A percentile compares a stretch with the other conserved stretches of the same genome.
Evolutionary conservation across 1,140 invertebrate species (phyloP).

Genomic region (Brachionus manjavacas): DNA sequence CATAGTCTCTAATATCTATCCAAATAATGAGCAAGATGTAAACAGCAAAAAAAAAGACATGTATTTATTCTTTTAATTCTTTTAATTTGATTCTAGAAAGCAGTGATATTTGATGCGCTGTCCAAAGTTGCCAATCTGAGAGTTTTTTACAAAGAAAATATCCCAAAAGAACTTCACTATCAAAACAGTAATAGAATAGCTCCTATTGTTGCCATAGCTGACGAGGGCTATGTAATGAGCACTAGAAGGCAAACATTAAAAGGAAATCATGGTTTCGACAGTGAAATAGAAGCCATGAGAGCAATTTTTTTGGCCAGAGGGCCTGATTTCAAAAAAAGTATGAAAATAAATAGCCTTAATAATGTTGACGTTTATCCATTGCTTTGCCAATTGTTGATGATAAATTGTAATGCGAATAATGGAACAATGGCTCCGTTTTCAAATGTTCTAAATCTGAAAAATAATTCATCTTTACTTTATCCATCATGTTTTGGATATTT

Average conservation of each 20-base stretch:
- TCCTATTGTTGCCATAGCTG: conserved; percentile 33
- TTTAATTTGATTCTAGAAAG: conserved; percentile 54
- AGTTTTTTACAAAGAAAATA: conserved; percentile 62
- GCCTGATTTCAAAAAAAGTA: neutral
- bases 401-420: conserved; percentile 28
- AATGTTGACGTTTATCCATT: conserved; percentile 42
- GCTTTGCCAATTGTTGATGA: neutral
- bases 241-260: neutral
- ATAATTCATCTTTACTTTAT: neutral
- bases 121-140: conserved; percentile 58
- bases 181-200: conserved; percentile 30
- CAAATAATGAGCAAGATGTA: neutral
- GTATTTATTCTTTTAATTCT: neutral
- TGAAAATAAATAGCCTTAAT: neutral
- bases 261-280: conserved; percentile 58
- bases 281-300: conserved; percentile 61
- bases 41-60: neutral
- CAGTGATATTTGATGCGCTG: conserved; percentile 61
- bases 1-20: conserved; percentile 33
- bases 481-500: neutral
- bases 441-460: neutral
- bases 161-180: conserved; percentile 62
- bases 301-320: conserved; percentile 47
- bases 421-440: neutral
- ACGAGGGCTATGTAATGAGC: conserved; percentile 29